Percentiles rank a stretch among this genome's conserved stretches.
Evolutionary conservation across 2,113 vertebrate species (phyloP).

Genomic region (Percopsis transmontana): DNA sequence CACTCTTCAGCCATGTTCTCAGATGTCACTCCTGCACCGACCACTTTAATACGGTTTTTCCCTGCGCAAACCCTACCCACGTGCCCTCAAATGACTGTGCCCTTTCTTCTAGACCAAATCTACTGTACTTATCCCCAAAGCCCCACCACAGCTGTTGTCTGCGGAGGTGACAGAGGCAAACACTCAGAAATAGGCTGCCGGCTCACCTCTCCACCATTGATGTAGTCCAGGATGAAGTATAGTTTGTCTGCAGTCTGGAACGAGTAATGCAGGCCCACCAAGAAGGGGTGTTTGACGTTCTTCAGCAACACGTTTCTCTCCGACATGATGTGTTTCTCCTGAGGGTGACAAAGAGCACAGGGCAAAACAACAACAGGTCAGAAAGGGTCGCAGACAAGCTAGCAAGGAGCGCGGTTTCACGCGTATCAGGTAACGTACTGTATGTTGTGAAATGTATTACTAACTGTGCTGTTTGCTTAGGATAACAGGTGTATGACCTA

Average conservation of each 20-base stretch:
- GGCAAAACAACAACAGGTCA: background rate
- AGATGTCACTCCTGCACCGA: background rate
- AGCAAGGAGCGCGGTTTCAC: background rate
- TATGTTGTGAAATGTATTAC: background rate
- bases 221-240: conserved; percentile 97
- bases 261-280: conserved; percentile 96
- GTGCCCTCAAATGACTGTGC: too few relatives aligned
- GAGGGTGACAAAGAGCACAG: conserved; percentile 26
- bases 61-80: too few relatives aligned
- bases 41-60: too few relatives aligned
- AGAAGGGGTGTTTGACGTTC: conserved; percentile 97
- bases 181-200: background rate
- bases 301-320: conserved; percentile 96
- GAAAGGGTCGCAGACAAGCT: conserved; percentile 6
- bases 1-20: background rate
- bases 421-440: background rate
- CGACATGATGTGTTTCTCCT: conserved; percentile 99
- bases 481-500: too few relatives aligned
- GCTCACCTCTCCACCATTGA: conserved; percentile 98
- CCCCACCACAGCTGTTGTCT: too few relatives aligned
- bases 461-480: background rate
- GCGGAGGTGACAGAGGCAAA: too few relatives aligned
- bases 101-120: too few relatives aligned
- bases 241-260: conserved; percentile 97
- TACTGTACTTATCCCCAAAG: too few relatives aligned